Evolutionary conservation across 1,140 invertebrate genomes (phyloP), one percentile per base, ranked within the genome.

Genomic region (Aphelenchoides fujianensis): DNA sequence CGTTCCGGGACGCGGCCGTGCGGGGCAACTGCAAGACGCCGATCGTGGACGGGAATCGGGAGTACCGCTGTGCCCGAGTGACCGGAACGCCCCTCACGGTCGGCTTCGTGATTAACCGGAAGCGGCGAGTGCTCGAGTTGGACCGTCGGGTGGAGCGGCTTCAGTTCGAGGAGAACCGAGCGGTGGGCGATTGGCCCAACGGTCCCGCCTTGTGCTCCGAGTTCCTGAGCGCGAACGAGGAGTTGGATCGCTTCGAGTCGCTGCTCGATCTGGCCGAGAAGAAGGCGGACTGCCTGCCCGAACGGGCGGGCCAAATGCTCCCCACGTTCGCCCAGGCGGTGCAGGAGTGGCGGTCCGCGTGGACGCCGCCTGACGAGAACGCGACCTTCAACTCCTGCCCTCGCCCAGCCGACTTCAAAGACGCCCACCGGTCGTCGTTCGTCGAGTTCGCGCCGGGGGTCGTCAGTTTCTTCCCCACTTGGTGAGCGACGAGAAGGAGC

Each of bases 1-100:
- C 71, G 16, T 74, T 83, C 36, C 59, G 82, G 36, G 31, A 68
- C 16, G 41, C 48, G 28, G 74, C 79, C 27, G 68, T 83, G 7
- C 59, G 69, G 2, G 71, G 69, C 52, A 74, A 68, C 9, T 84
- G 81, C 48, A 62, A 52, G 7, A 79, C 74, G 31, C 66, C 36
- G 0, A 77, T 77, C 3, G 64, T 62, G 12, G 74, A 73, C 36
- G 74, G 52, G 3, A 19, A 76, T 53, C 59, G 53, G 48, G 31
- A 76, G 52, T 80, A 63, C 32, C 28, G 55, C 0, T 80, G 78
- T 34, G 31, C 55, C 31, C 16, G 32, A 30, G 53, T 80, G 9
- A 30, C 34, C 34, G 41, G 48, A 35, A 77, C 78, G 19, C 78
- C 78, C 12, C 69, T 81, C 55, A 70, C 74, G 7, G 28, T 74